Evolutionary conservation across 2,888 invertebrate genomes (phyloP), one percentile per base, ranked within the genome.

Genomic region (Odontomyia ornata): DNA sequence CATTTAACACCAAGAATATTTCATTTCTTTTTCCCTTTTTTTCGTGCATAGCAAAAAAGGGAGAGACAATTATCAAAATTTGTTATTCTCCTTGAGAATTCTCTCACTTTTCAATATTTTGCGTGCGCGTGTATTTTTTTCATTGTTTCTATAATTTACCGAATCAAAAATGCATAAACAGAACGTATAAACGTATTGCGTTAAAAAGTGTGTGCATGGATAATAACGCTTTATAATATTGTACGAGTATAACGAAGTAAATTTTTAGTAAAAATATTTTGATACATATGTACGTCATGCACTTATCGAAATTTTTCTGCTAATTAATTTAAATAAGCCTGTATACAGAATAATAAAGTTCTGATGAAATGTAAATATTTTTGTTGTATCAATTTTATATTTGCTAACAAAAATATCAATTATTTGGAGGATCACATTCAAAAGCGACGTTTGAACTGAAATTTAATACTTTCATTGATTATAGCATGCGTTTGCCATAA

Each of bases 1-100:
- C 73, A 73, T 73, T 73, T 73, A 60, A 60, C 73, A 73, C 73
- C 73, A 52, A 73, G 60, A 60, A 73, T 60, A 60, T 60, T 73
- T 60, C 28, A 13, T 18, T 36, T 73, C 21, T 18, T 15, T 13
- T 4, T 73, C 11, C 11, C 25, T n/a, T n/a, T n/a, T 23, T 13
- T 13, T 43, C 13, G 18, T 46, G 46, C 23, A 69, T 25, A 47
- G 47, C 28, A 71, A 52, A 27, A 4, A 52, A 23, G 2, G 11
- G 15, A 71, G 47, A 27, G 11, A 47, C 27, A 27, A 27, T 18
- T 15, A 47, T 25, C 47, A 47, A 47, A 25, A 23, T 52, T 25
- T 52, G n/a, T 60, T 52, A 25, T 15, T 52, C 15, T 15, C 7
- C 13, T 28, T 18, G n/a, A 4, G n/a, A 25, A 27, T 15, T 71